phyloP scores from a whole-genome alignment of 2,888 invertebrate genomes.

The Helicoverpa assulta region DNA sequence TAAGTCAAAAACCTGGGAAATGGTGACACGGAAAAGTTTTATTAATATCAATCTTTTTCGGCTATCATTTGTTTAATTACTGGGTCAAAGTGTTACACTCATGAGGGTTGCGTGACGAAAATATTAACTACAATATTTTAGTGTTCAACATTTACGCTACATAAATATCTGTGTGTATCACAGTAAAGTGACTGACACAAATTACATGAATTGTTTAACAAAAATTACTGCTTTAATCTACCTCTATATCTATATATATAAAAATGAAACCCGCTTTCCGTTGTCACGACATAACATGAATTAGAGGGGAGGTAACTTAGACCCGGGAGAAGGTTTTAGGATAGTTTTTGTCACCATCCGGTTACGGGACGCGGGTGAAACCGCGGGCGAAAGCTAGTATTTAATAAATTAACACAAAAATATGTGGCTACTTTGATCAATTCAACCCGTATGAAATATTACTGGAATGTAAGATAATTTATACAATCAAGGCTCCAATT shows the following conservation, averaged over 20 bases:
- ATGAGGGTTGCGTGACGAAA: not conserved
- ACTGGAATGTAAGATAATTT: not conserved
- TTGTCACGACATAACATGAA: too few relatives aligned
- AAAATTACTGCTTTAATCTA: too few relatives aligned
- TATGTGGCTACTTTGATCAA: not conserved
- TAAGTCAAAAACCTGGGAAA: not conserved
- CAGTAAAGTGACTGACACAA: not conserved
- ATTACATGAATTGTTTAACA: not conserved
- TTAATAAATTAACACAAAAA: too few relatives aligned
- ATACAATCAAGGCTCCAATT: not conserved
- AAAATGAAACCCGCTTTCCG: too few relatives aligned
- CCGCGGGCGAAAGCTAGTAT: too few relatives aligned
- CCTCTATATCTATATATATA: too few relatives aligned
- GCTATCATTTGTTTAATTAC: not conserved
- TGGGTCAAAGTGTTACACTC: constrained; percentile 1
- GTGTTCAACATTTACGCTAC: not conserved
- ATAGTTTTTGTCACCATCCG: too few relatives aligned
- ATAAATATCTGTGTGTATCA: not conserved
- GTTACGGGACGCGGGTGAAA: too few relatives aligned
- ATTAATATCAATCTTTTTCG: constrained; percentile 1
- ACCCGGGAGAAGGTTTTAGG: too few relatives aligned
- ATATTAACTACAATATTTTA: not conserved
- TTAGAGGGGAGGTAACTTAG: too few relatives aligned
- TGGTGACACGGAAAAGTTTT: constrained; percentile 1
- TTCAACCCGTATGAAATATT: not conserved